Base-by-base conservation (phyloP, 2,113 vertebrate genomes). In the Garra rufa region DNA sequence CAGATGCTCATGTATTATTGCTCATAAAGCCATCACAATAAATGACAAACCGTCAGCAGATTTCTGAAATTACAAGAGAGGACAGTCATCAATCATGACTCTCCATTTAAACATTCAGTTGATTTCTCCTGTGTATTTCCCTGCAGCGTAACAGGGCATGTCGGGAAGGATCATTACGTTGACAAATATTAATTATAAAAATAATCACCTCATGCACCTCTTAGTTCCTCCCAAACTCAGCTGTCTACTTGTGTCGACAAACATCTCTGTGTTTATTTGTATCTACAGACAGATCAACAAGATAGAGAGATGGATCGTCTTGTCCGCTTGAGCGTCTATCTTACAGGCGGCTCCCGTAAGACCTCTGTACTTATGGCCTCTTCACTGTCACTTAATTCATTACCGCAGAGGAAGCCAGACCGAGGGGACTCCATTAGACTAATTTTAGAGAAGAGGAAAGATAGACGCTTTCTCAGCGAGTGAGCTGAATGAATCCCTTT, bases 331-430 rank as follows among this genome's bases (percentile, higher is more conserved):
- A 82, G 14, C 38, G 75, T 86, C 74, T 85, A 46, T 85, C 46
- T 74, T 41, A 52, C 73, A 82, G 78, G 65, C 55, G 43, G 34
- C 65, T 71, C 87, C 80, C 26, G 13, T 24, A 44, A 57, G 73
- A 81, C 81, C 76, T 30, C 52, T 77, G 52, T 48, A 76, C 50
- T 76, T 76, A 74, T 74, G 41, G 52, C 67, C 43, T 67, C 70
- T 26, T 85, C 84, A 78, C 67, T 85, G 59, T 87, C 88, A 88
- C 76, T 88, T 81, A 76, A 81, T 63, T 65, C 83, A 50, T 85
- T 83, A 82, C 38, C 79, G 81, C 52, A 71, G 81, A 80, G 82
- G 48, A 73, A 76, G 46, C 30, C 83, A 75, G 76, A 43, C 80
- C 34, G 19, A 65, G n/a, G 81, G 81, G 81, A 78, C 76, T 88